Evolutionary conservation across 2,113 vertebrate species (phyloP).

Genomic region (Poeciliopsis turrubarensis): DNA sequence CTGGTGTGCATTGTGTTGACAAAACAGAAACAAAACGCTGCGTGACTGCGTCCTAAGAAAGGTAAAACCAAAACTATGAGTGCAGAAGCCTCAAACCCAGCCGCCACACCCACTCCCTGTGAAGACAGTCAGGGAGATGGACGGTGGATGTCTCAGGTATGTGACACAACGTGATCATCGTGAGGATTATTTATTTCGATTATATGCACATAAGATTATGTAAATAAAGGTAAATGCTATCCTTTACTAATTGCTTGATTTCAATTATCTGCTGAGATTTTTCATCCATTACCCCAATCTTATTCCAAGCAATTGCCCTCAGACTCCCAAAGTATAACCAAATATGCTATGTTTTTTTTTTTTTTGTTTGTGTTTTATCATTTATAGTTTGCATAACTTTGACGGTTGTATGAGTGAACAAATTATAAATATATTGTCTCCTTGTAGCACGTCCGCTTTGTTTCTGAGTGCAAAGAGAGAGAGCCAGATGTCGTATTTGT

Average conservation of each 20-base stretch:
- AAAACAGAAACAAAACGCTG: conserved; percentile 5
- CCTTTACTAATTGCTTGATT: neutral
- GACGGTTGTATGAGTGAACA: neutral
- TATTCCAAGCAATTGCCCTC: neutral
- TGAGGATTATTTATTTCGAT: neutral
- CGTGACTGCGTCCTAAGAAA: conserved; percentile 40
- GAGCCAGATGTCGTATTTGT: conserved; percentile 90
- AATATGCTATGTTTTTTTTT: too few relatives aligned
- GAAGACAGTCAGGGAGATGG: conserved; percentile 86
- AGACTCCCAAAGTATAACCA: neutral
- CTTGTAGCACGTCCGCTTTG: conserved; percentile 86
- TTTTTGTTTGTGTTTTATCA: neutral
- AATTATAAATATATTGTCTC: neutral
- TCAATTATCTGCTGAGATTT: neutral
- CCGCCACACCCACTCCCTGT: conserved; percentile 84
- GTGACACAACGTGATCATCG: conserved; percentile 36
- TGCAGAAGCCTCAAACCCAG: conserved; percentile 83
- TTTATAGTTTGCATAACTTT: neutral
- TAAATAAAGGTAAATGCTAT: neutral
- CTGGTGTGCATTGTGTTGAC: conserved; percentile 15
- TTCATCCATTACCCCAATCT: neutral
- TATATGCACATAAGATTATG: neutral
- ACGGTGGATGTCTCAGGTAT: conserved; percentile 92
- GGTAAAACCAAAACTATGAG: conserved; percentile 79
- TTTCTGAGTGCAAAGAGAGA: conserved; percentile 89